phyloP scores from a whole-genome alignment of 2,888 invertebrate genomes.

The Heliconius charithonia region DNA sequence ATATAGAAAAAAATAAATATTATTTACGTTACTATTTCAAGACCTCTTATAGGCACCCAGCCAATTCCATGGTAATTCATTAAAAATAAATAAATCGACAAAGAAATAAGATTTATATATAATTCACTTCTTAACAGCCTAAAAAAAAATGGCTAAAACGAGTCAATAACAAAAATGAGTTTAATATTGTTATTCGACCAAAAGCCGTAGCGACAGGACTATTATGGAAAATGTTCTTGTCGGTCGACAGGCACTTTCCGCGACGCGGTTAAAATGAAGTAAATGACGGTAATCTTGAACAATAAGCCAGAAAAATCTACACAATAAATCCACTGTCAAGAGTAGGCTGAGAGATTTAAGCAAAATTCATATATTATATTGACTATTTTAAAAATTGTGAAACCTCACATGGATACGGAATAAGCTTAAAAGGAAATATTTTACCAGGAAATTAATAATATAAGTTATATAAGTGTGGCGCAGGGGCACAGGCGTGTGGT shows the following conservation, averaged over 20 bases:
- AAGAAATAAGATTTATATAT: not conserved
- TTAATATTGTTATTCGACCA: slow-evolving; percentile 31
- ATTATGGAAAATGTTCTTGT: slow-evolving; percentile 42
- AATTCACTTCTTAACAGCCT: not conserved
- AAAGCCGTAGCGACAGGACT: slow-evolving; percentile 26
- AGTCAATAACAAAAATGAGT: slow-evolving; percentile 28
- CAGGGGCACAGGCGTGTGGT: too few relatives aligned
- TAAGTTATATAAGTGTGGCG: not conserved
- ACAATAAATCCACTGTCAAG: slow-evolving; percentile 59
- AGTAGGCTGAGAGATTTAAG: slow-evolving; percentile 32
- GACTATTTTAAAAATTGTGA: not conserved
- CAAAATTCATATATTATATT: slow-evolving; percentile 15
- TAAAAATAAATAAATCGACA: too few relatives aligned
- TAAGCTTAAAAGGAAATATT: not conserved
- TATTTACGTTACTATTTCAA: too few relatives aligned
- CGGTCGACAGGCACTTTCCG: slow-evolving; percentile 46
- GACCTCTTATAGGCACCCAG: too few relatives aligned
- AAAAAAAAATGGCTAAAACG: not conserved
- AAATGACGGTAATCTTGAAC: slow-evolving; percentile 66
- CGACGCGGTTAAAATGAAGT: slow-evolving; percentile 58
- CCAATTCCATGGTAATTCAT: too few relatives aligned
- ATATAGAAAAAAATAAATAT: too few relatives aligned
- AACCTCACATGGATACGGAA: not conserved
- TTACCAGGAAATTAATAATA: not conserved
- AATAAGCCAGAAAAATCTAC: slow-evolving; percentile 69